Conservation (phyloP, 2,888 invertebrate genomes). For the Ethmia dodecea region DNA sequence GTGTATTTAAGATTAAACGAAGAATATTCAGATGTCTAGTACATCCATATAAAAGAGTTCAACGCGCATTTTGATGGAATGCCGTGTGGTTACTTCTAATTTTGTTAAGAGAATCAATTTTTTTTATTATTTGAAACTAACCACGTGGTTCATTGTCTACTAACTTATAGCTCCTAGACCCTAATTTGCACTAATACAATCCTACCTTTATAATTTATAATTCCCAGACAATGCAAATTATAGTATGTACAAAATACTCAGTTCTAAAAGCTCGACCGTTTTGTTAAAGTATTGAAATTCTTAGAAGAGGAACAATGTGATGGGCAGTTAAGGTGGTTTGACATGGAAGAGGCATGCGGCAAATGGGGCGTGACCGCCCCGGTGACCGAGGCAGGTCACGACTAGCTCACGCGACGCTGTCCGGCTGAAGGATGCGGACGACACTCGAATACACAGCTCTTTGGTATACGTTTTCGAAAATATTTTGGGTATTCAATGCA, state of each 20-base stretch:
- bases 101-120: no score
- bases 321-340: slow-evolving; percentile 37
- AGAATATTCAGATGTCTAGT: no score
- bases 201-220: no score
- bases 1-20: no score
- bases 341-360: slow-evolving; percentile 36
- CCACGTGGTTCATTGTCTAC: not conserved
- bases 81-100: no score
- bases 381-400: slow-evolving; percentile 55
- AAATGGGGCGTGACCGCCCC: slow-evolving; percentile 64
- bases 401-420: slow-evolving; percentile 17
- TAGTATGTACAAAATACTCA: no score
- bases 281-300: slow-evolving; percentile 17
- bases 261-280: not conserved
- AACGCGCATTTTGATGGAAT: no score
- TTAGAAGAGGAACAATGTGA: slow-evolving; percentile 33
- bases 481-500: no score
- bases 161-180: not conserved
- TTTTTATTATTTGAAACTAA: not conserved
- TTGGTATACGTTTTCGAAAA: no score
- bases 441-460: no score
- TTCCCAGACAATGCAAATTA: not conserved
- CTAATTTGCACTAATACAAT: no score
- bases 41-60: no score
- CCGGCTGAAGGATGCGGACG: not conserved